Evolutionary conservation across 2,888 invertebrate genomes (phyloP).

Genomic region (Caenorhabditis sp.): DNA sequence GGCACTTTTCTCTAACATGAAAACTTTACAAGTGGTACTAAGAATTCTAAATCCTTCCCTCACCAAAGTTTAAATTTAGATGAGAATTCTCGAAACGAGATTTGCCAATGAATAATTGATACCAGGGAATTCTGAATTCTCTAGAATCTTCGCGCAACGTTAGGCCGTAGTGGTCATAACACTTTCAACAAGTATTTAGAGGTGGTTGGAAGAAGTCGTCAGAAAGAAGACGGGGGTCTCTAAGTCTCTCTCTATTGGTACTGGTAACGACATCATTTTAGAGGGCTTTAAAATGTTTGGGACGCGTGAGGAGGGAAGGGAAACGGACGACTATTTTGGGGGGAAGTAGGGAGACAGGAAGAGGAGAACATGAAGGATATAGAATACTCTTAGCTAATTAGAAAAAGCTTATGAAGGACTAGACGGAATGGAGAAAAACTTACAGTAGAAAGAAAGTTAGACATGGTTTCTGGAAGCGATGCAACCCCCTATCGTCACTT

Average conservation of each 20-base stretch:
- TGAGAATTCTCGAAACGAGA: slow-evolving; percentile 18
- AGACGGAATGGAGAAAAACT: background rate
- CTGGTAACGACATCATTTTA: slow-evolving; percentile 63
- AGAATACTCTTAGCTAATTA: slow-evolving; percentile 1
- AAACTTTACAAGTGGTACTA: background rate
- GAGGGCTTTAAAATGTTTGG: slow-evolving; percentile 64
- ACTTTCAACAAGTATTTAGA: slow-evolving; percentile 59
- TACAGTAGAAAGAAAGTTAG: background rate
- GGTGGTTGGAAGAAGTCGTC: slow-evolving; percentile 42
- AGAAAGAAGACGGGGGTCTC: slow-evolving; percentile 22
- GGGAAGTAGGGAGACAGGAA: background rate
- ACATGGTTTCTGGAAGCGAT: no score
- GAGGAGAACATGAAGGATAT: slow-evolving; percentile 9
- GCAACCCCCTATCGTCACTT: no score
- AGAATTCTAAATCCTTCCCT: no score
- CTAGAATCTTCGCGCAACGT: slow-evolving; percentile 29
- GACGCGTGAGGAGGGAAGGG: slow-evolving; percentile 1
- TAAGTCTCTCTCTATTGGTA: slow-evolving; percentile 36
- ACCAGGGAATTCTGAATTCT: slow-evolving; percentile 5
- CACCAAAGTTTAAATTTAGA: slow-evolving; percentile 1
- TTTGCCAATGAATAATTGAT: slow-evolving; percentile 24
- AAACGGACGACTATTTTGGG: slow-evolving; percentile 4
- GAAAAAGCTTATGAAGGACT: background rate
- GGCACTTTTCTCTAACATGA: background rate
- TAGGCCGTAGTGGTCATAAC: slow-evolving; percentile 51